Conservation (phyloP, 2,888 invertebrate genomes). For the Reticulitermes lucifugus region DNA sequence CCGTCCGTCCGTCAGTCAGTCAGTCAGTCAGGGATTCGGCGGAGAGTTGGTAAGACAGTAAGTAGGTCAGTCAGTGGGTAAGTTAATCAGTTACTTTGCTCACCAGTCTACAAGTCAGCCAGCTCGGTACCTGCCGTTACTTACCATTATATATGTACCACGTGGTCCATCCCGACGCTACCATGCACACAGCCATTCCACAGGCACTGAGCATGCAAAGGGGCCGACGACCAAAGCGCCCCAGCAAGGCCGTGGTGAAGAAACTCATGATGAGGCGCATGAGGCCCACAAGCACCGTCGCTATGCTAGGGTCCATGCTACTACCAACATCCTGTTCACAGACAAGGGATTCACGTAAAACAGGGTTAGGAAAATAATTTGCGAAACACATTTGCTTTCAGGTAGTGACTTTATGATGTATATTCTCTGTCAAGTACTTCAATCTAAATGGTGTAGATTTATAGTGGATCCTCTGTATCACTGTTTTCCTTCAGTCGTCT, state of each 20-base stretch:
- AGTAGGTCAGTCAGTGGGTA: not conserved
- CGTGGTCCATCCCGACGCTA: constrained; percentile 69
- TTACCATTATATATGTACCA: constrained; percentile 62
- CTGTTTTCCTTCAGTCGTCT: no score
- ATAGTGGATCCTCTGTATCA: no score
- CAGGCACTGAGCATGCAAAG: constrained; percentile 67
- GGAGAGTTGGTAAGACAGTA: no score
- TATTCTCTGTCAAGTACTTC: no score
- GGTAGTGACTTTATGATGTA: no score
- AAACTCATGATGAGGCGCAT: constrained; percentile 70
- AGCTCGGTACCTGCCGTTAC: not conserved
- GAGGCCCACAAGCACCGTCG: constrained; percentile 69
- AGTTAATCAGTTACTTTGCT: no score
- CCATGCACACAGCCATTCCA: constrained; percentile 70
- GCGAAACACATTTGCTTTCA: no score
- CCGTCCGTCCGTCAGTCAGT: no score
- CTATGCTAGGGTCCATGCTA: constrained; percentile 66
- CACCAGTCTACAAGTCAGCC: no score
- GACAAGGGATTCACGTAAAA: not conserved
- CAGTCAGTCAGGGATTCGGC: no score
- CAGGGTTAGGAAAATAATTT: not conserved
- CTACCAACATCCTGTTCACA: constrained; percentile 66
- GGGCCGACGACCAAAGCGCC: constrained; percentile 66
- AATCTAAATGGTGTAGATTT: no score
- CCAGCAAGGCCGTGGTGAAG: constrained; percentile 68